These are phyloP conservation scores for Phaethornis superciliosus DNA, from an alignment of 2,113 vertebrate genomes.

Conservation along the genomic window DNA sequence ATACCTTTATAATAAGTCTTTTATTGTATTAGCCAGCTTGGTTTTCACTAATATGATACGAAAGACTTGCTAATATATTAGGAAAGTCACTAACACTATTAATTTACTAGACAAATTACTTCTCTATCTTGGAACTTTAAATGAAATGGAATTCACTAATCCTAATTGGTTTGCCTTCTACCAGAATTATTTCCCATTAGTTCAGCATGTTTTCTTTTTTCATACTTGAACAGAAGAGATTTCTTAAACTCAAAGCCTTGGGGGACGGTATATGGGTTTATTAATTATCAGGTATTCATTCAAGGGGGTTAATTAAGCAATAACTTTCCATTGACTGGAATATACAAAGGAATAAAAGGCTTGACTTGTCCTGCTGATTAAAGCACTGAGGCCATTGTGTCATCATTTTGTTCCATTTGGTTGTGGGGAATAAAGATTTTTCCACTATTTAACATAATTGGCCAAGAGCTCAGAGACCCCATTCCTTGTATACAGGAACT, in stretches of 20 bases:
- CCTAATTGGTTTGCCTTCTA: constrained; percentile 83
- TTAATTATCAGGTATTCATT: constrained; percentile 85
- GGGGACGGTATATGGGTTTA: constrained; percentile 80
- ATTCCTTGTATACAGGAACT: not conserved
- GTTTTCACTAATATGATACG: constrained; percentile 81
- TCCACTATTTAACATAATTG: constrained; percentile 57
- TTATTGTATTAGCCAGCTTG: constrained; percentile 78
- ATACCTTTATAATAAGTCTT: constrained; percentile 75
- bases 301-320: constrained; percentile 84
- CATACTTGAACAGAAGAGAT: constrained; percentile 79
- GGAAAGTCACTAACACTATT: constrained; percentile 80
- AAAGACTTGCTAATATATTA: constrained; percentile 78
- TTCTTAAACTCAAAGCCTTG: constrained; percentile 78
- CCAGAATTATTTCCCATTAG: constrained; percentile 83
- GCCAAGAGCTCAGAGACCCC: not conserved
- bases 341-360: constrained; percentile 76
- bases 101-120: constrained; percentile 86
- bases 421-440: constrained; percentile 66
- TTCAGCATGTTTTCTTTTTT: constrained; percentile 79
- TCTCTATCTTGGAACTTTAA: constrained; percentile 83
- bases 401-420: constrained; percentile 62
- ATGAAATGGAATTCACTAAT: constrained; percentile 86
- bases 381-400: constrained; percentile 50
- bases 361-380: constrained; percentile 75
- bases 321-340: constrained; percentile 80